phyloP scores from a whole-genome alignment of 2,797 vertebrate genomes.

The Megalops cyprinoides region DNA sequence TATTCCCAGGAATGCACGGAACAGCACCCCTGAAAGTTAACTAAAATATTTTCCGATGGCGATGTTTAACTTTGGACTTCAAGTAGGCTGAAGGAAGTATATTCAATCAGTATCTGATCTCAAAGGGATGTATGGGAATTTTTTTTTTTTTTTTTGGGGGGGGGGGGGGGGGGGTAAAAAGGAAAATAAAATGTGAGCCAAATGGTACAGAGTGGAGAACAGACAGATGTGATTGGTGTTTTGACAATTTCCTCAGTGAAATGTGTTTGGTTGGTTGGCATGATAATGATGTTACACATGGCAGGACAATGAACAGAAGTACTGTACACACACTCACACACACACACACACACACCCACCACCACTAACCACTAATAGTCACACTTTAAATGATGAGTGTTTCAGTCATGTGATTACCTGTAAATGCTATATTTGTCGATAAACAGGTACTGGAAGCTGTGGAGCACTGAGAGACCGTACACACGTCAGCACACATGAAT shows the following conservation, averaged over 20 bases:
- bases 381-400: background rate
- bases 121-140: too few relatives aligned
- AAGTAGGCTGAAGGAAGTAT: background rate
- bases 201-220: background rate
- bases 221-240: background rate
- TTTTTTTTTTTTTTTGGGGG: too few relatives aligned
- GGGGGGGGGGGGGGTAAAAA: too few relatives aligned
- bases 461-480: too few relatives aligned
- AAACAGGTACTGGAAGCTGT: slow-evolving; percentile 29
- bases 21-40: background rate
- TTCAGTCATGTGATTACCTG: slow-evolving; percentile 30
- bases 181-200: background rate
- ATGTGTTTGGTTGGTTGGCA: background rate
- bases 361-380: background rate
- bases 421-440: slow-evolving; percentile 1
- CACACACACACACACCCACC: background rate
- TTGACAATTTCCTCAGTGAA: background rate
- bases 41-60: background rate
- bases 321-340: background rate
- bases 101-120: background rate
- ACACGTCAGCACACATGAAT: slow-evolving; percentile 57
- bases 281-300: background rate
- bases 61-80: slow-evolving; percentile 1
- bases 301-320: background rate
- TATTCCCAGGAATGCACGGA: background rate